Evolutionary conservation across 2,797 vertebrate species (phyloP).

Genomic region (Toxotes lorentzi): DNA sequence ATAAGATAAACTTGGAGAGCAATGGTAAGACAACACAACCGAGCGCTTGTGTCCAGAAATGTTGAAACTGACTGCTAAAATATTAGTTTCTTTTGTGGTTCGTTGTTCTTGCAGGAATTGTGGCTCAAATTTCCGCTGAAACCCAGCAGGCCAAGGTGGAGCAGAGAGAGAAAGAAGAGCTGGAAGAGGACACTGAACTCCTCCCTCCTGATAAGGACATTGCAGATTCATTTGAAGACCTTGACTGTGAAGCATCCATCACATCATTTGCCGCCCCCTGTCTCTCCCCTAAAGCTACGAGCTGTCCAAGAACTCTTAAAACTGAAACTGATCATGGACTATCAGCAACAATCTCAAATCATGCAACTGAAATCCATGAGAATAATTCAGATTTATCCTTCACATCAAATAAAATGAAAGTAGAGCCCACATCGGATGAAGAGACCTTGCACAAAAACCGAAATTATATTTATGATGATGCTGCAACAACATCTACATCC

Average conservation of each 20-base stretch:
- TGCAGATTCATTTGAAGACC: slow-evolving; percentile 25
- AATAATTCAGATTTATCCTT: background rate
- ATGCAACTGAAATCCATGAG: background rate
- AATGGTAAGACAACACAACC: slow-evolving; percentile 25
- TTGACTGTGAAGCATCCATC: slow-evolving; percentile 25
- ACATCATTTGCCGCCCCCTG: background rate
- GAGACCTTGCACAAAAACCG: background rate
- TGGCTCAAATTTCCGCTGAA: background rate
- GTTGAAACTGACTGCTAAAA: background rate
- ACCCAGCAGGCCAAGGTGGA: slow-evolving; percentile 7
- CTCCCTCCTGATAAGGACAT: slow-evolving; percentile 29
- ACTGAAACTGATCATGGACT: background rate
- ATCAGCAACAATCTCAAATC: slow-evolving; percentile 4
- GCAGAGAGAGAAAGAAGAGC: slow-evolving; percentile 17
- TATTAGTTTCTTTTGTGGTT: background rate
- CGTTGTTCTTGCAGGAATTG: slow-evolving; percentile 41
- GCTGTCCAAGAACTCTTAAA: slow-evolving; percentile 19
- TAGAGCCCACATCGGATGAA: slow-evolving; percentile 42
- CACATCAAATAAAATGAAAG: slow-evolving; percentile 49
- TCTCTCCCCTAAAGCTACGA: background rate
- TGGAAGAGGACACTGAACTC: slow-evolving; percentile 12
- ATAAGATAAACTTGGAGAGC: slow-evolving; percentile 46
- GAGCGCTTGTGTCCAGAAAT: background rate
- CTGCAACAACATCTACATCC: slow-evolving; percentile 8
- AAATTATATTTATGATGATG: slow-evolving; percentile 28